Evolutionary conservation across 2,113 vertebrate genomes (phyloP).

Genomic region (Rissa tridactyla): DNA sequence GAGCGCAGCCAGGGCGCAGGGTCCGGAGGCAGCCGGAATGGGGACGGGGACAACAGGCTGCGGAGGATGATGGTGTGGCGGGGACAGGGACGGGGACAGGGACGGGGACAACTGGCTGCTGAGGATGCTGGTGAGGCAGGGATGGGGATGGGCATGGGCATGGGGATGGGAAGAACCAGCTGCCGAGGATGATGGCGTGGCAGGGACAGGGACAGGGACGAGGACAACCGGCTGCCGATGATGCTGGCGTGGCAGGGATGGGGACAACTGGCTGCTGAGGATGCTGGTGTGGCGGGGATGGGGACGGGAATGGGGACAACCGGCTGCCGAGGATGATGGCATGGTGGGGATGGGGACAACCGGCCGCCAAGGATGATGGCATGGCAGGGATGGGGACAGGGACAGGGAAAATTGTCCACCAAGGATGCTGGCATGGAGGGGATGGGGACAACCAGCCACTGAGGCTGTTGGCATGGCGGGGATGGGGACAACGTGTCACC

Average conservation of each 20-base stretch:
- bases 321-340: background rate
- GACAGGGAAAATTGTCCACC: no score
- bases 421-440: background rate
- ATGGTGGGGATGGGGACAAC: background rate
- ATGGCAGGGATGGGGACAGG: fast-evolving
- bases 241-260: no score
- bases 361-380: fast-evolving
- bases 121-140: background rate
- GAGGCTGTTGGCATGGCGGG: no score
- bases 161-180: background rate
- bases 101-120: background rate
- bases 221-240: no score
- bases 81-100: background rate
- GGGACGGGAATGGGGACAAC: no score
- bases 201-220: no score
- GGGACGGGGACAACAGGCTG: background rate
- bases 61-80: background rate
- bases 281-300: no score
- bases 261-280: no score
- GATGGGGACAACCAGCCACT: no score
- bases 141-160: no score
- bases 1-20: background rate
- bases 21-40: background rate
- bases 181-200: no score
- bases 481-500: background rate